Evolutionary conservation across 2,888 invertebrate genomes (phyloP).

Genomic region (Tenthredo notha): DNA sequence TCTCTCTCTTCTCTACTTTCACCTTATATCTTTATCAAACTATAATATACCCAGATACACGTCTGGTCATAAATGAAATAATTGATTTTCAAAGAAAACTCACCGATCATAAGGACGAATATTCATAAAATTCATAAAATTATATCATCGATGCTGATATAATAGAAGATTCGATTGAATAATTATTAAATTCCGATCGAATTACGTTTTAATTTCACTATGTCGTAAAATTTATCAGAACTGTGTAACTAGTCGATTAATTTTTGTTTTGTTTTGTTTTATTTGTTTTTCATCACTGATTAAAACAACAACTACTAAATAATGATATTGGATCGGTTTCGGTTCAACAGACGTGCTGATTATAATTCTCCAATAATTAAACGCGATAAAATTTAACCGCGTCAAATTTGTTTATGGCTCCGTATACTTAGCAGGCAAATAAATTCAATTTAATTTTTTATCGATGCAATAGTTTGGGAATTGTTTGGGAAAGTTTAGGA

Average conservation of each 20-base stretch:
- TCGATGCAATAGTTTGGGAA: too few species aligned
- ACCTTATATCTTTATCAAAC: neutral
- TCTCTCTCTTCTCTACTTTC: neutral
- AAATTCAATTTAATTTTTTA: too few species aligned
- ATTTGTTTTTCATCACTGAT: neutral
- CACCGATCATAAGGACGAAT: neutral
- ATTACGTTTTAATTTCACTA: neutral
- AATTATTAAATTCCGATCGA: neutral
- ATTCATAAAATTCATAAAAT: neutral
- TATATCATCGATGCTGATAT: neutral
- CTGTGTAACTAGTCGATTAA: neutral
- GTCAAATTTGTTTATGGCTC: too few species aligned
- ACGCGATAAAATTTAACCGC: neutral
- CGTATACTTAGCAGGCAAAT: too few species aligned
- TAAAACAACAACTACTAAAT: neutral
- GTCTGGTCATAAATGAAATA: neutral
- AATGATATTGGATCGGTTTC: neutral
- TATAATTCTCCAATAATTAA: neutral
- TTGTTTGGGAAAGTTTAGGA: too few species aligned
- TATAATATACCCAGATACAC: neutral
- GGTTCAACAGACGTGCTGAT: neutral
- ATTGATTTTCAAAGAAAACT: neutral
- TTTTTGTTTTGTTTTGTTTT: neutral
- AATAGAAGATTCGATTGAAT: neutral
- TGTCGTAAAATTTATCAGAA: neutral